Percentiles rank a stretch among this genome's conserved stretches.
phyloP scores from a whole-genome alignment of 2,113 vertebrate species.

The Otus sunia region DNA sequence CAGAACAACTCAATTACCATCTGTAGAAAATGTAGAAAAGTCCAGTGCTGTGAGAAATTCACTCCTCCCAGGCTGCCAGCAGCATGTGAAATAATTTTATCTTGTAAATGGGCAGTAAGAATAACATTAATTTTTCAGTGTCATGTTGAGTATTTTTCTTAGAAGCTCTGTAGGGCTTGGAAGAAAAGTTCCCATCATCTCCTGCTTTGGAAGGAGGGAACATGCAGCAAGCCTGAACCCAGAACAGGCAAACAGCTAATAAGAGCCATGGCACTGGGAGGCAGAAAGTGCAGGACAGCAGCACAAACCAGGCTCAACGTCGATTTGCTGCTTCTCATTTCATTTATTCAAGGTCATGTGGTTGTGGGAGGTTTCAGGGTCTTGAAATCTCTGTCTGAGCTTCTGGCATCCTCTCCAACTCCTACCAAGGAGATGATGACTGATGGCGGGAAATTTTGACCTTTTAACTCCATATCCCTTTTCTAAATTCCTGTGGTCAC shows the following conservation, averaged over 20 bases:
- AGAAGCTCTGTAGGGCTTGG: neutral
- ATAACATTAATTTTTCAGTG: neutral
- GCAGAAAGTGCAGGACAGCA: neutral
- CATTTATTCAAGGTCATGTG: neutral
- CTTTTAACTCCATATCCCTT: slow-evolving; percentile 45
- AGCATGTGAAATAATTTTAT: neutral
- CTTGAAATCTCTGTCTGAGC: neutral
- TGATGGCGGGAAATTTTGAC: slow-evolving; percentile 42
- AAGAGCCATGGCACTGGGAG: neutral
- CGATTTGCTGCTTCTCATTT: neutral
- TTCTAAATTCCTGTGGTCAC: slow-evolving; percentile 60
- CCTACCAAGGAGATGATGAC: slow-evolving; percentile 10
- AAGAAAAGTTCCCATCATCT: neutral
- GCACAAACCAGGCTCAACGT: neutral
- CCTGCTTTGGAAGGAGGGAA: neutral
- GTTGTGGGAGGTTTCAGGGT: neutral
- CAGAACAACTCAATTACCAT: neutral
- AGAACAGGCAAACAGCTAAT: neutral
- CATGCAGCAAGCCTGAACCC: neutral
- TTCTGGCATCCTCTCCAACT: neutral
- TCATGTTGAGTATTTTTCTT: neutral
- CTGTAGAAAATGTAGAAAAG: neutral
- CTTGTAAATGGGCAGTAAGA: neutral
- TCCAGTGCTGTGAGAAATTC: neutral
- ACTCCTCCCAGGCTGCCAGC: neutral